A percentile compares a stretch with the other conserved stretches of the same genome.
Evolutionary conservation across 1,140 invertebrate species (phyloP).

Genomic region (Oedothorax gibbosus): DNA sequence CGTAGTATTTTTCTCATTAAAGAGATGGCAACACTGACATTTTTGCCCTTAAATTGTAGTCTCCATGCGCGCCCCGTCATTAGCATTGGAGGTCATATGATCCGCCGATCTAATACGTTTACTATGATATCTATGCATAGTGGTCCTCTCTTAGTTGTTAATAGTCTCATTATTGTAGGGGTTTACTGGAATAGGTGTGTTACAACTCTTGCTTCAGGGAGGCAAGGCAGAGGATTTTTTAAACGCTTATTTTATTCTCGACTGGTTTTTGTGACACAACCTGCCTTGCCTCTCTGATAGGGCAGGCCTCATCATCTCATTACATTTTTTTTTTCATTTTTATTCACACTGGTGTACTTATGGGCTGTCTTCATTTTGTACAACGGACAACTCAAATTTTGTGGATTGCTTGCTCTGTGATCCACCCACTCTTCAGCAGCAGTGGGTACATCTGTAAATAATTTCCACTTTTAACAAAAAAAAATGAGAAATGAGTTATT

Average conservation of each 20-base stretch:
- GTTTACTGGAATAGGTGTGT: slow-evolving; percentile 60
- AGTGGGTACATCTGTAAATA: slow-evolving; percentile 59
- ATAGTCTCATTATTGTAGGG: slow-evolving; percentile 60
- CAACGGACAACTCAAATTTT: slow-evolving; percentile 4
- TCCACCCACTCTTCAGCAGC: slow-evolving; percentile 51
- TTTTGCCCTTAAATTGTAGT: too few species aligned
- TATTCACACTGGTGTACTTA: slow-evolving; percentile 56
- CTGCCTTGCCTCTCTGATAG: slow-evolving; percentile 42
- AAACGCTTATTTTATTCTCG: slow-evolving; percentile 19
- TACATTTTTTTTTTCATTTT: slow-evolving; percentile 43
- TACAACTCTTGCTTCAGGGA: slow-evolving; percentile 51
- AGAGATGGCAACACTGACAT: too few species aligned
- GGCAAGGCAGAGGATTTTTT: slow-evolving; percentile 31
- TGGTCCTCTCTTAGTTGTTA: slow-evolving; percentile 56
- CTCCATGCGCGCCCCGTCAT: too few species aligned
- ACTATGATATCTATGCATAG: too few species aligned
- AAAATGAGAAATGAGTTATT: slow-evolving; percentile 7
- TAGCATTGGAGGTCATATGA: slow-evolving; percentile 27
- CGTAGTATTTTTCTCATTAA: too few species aligned
- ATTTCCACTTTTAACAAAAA: slow-evolving; percentile 31
- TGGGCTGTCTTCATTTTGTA: slow-evolving; percentile 36
- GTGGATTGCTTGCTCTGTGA: slow-evolving; percentile 35
- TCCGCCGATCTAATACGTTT: too few species aligned
- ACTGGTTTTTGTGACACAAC: background rate
- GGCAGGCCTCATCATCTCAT: slow-evolving; percentile 53